Evolutionary conservation across 2,888 invertebrate species (phyloP), one percentile per base, ranked within the genome.

Genomic region (Tipula helvola): DNA sequence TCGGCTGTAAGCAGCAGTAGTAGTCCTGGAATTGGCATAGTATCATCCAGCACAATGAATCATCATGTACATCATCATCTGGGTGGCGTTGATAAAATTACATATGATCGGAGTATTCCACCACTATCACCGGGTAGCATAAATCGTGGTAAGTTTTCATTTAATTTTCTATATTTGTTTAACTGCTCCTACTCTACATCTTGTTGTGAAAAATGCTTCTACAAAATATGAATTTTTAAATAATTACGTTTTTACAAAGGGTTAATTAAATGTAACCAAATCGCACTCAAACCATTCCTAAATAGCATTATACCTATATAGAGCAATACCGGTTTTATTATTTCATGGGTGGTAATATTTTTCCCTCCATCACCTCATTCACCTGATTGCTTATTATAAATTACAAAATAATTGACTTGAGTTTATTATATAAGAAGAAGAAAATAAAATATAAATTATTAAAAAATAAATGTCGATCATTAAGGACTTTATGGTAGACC

Each of bases 101-200:
- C 86, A 85, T 88, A 87, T 87, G 88, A 88, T 87, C 83, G 89
- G 91, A 92, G 92, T 91, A 93, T 89, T 89, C 93, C 90, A 90
- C 94, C 95, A 88, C 93, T 95, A 91, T 96, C 96, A 89, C 96
- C 96, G 88, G 94, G 95, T 90, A 95, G 95, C 91, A 93, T 94
- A 90, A 93, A 93, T 92, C 94, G 96, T 94, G 96, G 96, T 96
- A 93, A 94, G 94, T 44, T 85, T 10, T 41, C 39, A 8, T 4
- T 84, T 84, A 84, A 39, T 39, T 44, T 83, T n/a, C 13, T 36
- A 83, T 36, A 36, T 83, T 83, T 83, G 28, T 71, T 71, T 16
- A 52, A 52, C 16, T 18, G 0, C 71, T 18, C 3, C 28, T 28
- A 71, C 18, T 28, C 28, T 71, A 71, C 71, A 71, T 10, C 71